Conservation (phyloP, 2,888 invertebrate species). For the Leptinotarsa juncta region DNA sequence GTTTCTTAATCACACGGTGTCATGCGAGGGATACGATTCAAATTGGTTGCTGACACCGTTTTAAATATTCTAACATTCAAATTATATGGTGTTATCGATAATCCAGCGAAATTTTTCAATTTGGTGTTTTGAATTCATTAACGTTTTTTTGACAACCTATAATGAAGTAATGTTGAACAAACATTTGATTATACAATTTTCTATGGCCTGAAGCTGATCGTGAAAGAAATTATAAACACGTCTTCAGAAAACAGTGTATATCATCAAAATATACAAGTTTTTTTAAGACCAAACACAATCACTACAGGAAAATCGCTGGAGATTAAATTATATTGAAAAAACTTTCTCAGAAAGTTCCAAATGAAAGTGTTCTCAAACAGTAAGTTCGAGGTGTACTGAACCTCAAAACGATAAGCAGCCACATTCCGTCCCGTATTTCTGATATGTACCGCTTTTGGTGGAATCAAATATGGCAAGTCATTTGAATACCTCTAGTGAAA, state of each 20-base stretch:
- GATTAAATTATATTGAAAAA: too few relatives aligned
- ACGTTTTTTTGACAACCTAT: slow-evolving; percentile 19
- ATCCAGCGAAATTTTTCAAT: slow-evolving; percentile 23
- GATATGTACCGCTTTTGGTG: too few relatives aligned
- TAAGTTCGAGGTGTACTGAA: too few relatives aligned
- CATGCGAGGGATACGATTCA: neutral
- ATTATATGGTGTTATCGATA: slow-evolving; percentile 14
- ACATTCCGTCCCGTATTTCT: too few relatives aligned
- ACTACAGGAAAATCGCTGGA: too few relatives aligned
- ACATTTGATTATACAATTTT: slow-evolving; percentile 6
- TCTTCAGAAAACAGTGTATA: neutral
- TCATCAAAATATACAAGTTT: too few relatives aligned
- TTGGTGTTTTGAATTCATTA: slow-evolving; percentile 18
- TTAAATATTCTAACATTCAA: slow-evolving; percentile 12
- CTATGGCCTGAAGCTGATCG: neutral
- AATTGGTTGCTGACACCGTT: slow-evolving; percentile 19
- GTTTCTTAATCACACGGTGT: slow-evolving; percentile 11
- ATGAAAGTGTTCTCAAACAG: too few relatives aligned
- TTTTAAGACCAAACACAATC: too few relatives aligned
- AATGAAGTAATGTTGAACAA: slow-evolving; percentile 1
- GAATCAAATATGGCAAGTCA: too few relatives aligned
- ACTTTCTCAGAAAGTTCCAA: too few relatives aligned
- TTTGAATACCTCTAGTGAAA: too few relatives aligned
- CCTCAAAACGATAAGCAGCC: too few relatives aligned
- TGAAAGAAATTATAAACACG: neutral